phyloP scores from a whole-genome alignment of 92 coral and sea anemone genomes.

The Zoanthus gigantus region DNA sequence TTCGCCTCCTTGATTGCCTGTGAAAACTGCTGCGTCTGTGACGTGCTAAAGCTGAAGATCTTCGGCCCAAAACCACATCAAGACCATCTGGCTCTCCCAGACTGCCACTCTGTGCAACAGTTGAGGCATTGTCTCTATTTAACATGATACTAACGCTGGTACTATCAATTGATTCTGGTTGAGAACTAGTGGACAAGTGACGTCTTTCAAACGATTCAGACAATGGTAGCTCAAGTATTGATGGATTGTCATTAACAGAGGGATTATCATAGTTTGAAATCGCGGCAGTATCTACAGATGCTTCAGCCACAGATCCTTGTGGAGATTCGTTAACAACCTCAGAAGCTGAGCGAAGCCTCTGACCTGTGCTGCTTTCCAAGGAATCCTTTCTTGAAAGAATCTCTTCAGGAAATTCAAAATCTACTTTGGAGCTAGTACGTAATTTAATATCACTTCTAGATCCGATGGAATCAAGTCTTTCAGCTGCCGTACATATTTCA shows the following conservation, averaged over 20 bases:
- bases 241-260: conserved; percentile 73
- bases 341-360: conserved; percentile 81
- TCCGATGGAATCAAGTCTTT: conserved; percentile 51
- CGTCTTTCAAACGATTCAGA: conserved; percentile 76
- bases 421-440: conserved; percentile 52
- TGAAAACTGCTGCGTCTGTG: conserved; percentile 80
- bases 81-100: conserved; percentile 89
- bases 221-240: conserved; percentile 71
- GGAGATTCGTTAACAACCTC: conserved; percentile 70
- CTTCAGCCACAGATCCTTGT: conserved; percentile 44
- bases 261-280: conserved; percentile 55
- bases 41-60: conserved; percentile 85
- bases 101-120: conserved; percentile 91
- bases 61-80: conserved; percentile 71
- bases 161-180: conserved; percentile 91
- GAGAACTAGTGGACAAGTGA: conserved; percentile 83
- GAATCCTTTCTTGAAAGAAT: conserved; percentile 70
- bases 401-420: conserved; percentile 56
- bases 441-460: conserved; percentile 49
- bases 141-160: conserved; percentile 71
- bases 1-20: conserved; percentile 68
- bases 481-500: conserved; percentile 29
- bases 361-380: conserved; percentile 57
- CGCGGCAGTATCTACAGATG: conserved; percentile 32
- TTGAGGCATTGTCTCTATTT: conserved; percentile 89